phyloP scores from a whole-genome alignment of 2,113 vertebrate genomes.

The Micronycteris hirsuta region DNA sequence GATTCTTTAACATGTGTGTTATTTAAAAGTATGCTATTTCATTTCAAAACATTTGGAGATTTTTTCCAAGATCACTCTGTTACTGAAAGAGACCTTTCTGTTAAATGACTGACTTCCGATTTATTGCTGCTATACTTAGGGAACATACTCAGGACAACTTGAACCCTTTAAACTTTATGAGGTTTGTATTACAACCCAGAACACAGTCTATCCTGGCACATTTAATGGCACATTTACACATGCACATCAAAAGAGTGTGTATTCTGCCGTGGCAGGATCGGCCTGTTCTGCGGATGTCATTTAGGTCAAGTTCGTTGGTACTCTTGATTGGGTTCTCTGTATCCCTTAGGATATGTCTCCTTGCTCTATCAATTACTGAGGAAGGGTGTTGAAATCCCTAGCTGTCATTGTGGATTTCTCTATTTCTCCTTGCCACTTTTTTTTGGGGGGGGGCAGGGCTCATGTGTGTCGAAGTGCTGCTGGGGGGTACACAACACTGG shows the following conservation, averaged over 20 bases:
- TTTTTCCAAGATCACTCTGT: constrained; percentile 21
- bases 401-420: not conserved
- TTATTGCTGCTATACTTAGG: not conserved
- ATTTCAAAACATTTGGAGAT: constrained; percentile 40
- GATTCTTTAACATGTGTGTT: not conserved
- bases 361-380: not conserved
- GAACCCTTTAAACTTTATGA: not conserved
- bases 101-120: not conserved
- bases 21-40: constrained; percentile 12
- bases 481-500: not conserved
- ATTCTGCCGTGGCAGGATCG: not conserved
- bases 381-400: not conserved
- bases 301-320: not conserved
- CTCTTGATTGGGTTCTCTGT: not conserved
- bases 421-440: not conserved
- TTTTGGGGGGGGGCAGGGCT: no score
- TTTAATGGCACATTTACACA: not conserved
- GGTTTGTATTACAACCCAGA: not conserved
- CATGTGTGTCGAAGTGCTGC: not conserved
- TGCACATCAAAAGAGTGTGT: fast-evolving
- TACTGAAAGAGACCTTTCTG: not conserved
- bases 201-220: no score
- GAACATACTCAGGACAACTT: not conserved
- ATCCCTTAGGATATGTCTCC: not conserved
- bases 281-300: not conserved